Conservation (phyloP, 2,888 invertebrate genomes). For the Empis stercorea region DNA sequence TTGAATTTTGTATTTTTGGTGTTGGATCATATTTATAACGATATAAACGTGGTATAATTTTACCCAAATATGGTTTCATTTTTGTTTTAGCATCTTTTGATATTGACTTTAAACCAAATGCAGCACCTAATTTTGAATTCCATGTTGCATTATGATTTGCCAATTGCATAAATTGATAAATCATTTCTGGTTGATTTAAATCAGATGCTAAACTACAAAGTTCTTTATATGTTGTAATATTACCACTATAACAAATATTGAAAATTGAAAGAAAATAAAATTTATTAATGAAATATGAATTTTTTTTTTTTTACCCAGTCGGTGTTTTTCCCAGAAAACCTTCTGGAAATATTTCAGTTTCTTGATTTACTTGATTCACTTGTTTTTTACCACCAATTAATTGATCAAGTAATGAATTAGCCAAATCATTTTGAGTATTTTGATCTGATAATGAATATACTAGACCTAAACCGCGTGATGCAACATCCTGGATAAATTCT, state of each 20-base stretch:
- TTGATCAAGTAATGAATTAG: conserved; percentile 68
- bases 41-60: conserved; percentile 77
- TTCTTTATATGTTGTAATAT: conserved; percentile 87
- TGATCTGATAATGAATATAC: conserved; percentile 73
- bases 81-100: conserved; percentile 73
- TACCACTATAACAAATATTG: conserved; percentile 47
- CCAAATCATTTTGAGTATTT: conserved; percentile 54
- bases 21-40: conserved; percentile 81
- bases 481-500: conserved; percentile 90
- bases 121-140: conserved; percentile 85
- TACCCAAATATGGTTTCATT: conserved; percentile 65
- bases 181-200: conserved; percentile 85
- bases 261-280: neutral
- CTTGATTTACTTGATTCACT: conserved; percentile 60
- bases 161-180: conserved; percentile 92
- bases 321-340: conserved; percentile 77
- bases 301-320: conserved; percentile 50
- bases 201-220: conserved; percentile 87
- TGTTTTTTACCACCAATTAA: conserved; percentile 65
- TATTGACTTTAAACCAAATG: conserved; percentile 82
- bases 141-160: conserved; percentile 90
- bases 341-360: conserved; percentile 79
- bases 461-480: conserved; percentile 79
- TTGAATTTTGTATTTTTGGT: conserved; percentile 80
- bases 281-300: neutral